Evolutionary conservation across 2,113 vertebrate species (phyloP).

Genomic region (Vidua chalybeata): DNA sequence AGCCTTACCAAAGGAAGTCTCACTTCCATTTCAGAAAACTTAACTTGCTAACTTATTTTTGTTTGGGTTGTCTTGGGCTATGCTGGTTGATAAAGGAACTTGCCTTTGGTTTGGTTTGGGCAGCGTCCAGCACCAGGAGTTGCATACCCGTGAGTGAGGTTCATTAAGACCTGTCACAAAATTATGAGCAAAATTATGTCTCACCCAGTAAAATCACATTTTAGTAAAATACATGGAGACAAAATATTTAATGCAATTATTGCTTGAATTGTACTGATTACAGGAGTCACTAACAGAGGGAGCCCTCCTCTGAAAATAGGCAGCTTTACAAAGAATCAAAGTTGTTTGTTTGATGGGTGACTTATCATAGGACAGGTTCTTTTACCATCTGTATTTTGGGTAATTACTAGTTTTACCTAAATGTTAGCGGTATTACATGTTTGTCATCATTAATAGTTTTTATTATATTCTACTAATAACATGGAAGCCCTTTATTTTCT

Average conservation of each 20-base stretch:
- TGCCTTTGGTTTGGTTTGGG: neutral
- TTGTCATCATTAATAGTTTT: neutral
- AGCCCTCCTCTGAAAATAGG: neutral
- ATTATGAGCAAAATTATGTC: neutral
- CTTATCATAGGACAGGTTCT: neutral
- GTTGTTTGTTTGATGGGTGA: neutral
- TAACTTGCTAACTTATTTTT: neutral
- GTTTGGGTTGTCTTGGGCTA: neutral
- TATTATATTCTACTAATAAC: neutral
- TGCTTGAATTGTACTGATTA: neutral
- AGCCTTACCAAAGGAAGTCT: neutral
- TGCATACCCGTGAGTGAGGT: accelerated
- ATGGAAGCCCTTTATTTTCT: neutral
- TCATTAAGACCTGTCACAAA: neutral
- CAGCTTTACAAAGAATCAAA: neutral
- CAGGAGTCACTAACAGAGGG: neutral
- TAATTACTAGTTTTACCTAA: neutral
- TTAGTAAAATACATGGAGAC: neutral
- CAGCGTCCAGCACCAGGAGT: neutral
- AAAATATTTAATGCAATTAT: neutral
- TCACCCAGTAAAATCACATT: neutral
- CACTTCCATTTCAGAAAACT: neutral
- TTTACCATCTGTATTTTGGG: neutral
- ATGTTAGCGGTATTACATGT: neutral
- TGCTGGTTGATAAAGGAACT: neutral